Percentiles rank a stretch among this genome's conserved stretches.
Evolutionary conservation across 2,888 invertebrate species (phyloP).

Genomic region (Amphipyra berbera): DNA sequence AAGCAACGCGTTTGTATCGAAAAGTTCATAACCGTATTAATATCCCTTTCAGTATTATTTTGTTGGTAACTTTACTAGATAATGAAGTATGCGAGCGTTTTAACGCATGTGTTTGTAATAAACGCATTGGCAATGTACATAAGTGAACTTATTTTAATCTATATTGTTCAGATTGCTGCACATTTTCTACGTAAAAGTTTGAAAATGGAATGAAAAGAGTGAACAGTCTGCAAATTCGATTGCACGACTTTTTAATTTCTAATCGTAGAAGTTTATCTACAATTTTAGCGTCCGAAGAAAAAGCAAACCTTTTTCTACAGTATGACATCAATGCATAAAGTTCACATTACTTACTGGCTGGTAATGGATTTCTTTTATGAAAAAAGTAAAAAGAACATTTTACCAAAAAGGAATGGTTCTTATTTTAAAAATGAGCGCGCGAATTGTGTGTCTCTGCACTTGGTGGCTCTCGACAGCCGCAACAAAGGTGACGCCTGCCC

Average conservation of each 20-base stretch:
- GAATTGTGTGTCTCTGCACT: constrained; percentile 61
- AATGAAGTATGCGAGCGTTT: constrained; percentile 56
- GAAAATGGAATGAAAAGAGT: constrained; percentile 3
- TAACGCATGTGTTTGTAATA: constrained; percentile 25
- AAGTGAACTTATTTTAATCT: constrained; percentile 12
- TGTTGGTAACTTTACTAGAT: constrained; percentile 55
- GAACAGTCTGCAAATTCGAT: background rate
- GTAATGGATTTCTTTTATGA: constrained; percentile 7
- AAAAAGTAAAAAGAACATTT: constrained; percentile 20
- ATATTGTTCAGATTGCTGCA: constrained; percentile 12
- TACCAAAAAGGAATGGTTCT: constrained; percentile 50
- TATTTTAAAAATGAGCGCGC: constrained; percentile 62
- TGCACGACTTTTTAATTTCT: constrained; percentile 1
- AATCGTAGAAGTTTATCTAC: background rate
- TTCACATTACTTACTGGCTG: background rate
- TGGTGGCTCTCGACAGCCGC: constrained; percentile 62
- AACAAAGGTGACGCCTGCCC: constrained; percentile 78
- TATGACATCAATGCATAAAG: no score
- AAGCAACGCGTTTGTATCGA: constrained; percentile 63
- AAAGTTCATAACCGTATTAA: constrained; percentile 67
- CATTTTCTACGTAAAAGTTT: constrained; percentile 14
- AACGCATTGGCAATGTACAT: constrained; percentile 9
- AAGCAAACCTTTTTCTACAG: no score
- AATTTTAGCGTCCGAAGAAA: no score
- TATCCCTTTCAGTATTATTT: constrained; percentile 62